Percentiles rank a stretch among this genome's conserved stretches.
These are phyloP conservation scores for Verasper variegatus DNA, from an alignment of 2,113 vertebrate species.

Conservation along the genomic window DNA sequence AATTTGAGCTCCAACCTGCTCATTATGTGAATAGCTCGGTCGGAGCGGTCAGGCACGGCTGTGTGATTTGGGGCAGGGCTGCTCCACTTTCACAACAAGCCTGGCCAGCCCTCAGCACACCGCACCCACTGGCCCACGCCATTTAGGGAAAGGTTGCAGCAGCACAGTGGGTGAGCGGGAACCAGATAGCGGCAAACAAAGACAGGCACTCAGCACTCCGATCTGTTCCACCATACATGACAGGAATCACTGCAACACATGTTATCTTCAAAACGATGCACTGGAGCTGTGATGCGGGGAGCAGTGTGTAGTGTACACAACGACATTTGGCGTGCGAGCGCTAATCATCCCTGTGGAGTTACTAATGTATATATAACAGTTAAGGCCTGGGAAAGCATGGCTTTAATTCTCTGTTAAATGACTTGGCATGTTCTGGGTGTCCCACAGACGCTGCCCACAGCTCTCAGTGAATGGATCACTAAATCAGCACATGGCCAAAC, in stretches of 20 bases:
- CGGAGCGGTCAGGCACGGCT: constrained; percentile 61
- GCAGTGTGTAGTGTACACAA: background rate
- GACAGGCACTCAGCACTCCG: constrained; percentile 32
- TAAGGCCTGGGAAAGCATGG: constrained; percentile 65
- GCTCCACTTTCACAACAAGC: constrained; percentile 75
- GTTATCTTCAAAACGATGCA: constrained; percentile 13
- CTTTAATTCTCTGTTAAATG: constrained; percentile 84
- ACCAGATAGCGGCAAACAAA: constrained; percentile 55
- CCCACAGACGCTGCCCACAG: constrained; percentile 78
- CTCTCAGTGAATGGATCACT: constrained; percentile 83
- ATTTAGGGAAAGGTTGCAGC: constrained; percentile 66
- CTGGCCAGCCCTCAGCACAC: constrained; percentile 61
- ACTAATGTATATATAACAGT: constrained; percentile 56
- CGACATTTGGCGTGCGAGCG: constrained; percentile 1
- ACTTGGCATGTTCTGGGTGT: constrained; percentile 79
- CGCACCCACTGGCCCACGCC: constrained; percentile 71
- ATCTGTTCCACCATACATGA: constrained; percentile 34
- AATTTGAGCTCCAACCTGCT: constrained; percentile 81
- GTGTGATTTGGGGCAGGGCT: constrained; percentile 71
- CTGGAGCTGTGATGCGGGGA: background rate
- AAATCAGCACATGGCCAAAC: constrained; percentile 85
- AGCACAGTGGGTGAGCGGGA: constrained; percentile 54
- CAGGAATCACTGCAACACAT: constrained; percentile 21
- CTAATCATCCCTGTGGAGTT: constrained; percentile 17
- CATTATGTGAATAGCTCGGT: constrained; percentile 80